These are phyloP conservation scores for Heterotilapia buettikoferi DNA, from an alignment of 2,113 vertebrate genomes.

Conservation along the genomic window DNA sequence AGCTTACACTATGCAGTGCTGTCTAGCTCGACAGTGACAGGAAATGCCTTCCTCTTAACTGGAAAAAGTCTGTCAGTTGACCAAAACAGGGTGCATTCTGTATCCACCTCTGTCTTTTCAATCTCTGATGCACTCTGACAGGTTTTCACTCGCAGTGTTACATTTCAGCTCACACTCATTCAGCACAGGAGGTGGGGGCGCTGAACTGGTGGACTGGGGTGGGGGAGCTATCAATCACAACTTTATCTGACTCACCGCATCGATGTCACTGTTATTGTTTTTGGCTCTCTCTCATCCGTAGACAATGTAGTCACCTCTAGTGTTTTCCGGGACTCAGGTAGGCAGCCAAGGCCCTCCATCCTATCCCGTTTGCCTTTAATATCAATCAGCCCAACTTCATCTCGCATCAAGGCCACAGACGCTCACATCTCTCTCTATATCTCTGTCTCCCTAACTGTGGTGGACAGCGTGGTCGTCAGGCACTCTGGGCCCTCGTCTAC, in stretches of 20 bases:
- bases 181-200: not conserved
- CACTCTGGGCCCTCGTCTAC: slow-evolving; percentile 73
- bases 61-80: not conserved
- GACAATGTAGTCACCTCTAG: slow-evolving; percentile 36
- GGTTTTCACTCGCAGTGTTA: slow-evolving; percentile 29
- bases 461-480: slow-evolving; percentile 64
- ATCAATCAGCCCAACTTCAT: slow-evolving; percentile 59
- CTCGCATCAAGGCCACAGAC: slow-evolving; percentile 61
- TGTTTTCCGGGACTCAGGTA: slow-evolving; percentile 20
- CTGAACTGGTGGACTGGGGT: not conserved
- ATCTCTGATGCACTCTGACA: slow-evolving; percentile 17
- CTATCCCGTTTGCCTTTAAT: slow-evolving; percentile 54
- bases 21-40: not conserved
- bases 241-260: slow-evolving; percentile 46
- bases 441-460: slow-evolving; percentile 64
- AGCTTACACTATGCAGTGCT: not conserved
- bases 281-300: slow-evolving; percentile 30
- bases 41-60: slow-evolving; percentile 11
- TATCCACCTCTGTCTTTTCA: slow-evolving; percentile 10
- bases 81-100: not conserved
- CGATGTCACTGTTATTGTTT: slow-evolving; percentile 43
- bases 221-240: slow-evolving; percentile 41
- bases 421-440: slow-evolving; percentile 53
- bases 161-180: slow-evolving; percentile 8
- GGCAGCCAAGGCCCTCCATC: slow-evolving; percentile 45